Base-by-base conservation (phyloP, 2,797 vertebrate genomes). In the Sebastes alutus region DNA sequence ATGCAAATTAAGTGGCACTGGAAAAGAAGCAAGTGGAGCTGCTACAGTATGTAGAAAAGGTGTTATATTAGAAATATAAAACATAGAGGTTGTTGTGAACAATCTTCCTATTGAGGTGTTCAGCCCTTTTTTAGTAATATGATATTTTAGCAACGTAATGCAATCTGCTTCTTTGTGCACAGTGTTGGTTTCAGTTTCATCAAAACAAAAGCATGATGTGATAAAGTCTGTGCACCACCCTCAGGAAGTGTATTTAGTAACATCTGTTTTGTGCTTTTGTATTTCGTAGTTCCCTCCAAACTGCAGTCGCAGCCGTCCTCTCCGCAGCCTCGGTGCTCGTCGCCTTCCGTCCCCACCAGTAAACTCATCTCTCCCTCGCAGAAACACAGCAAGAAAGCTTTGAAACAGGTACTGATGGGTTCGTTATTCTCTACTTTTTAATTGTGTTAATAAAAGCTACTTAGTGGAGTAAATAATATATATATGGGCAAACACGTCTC, bases 351-450 rank as follows among this genome's bases (percentile, higher is more conserved):
- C 72, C 93, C 97, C 59, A 88, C 96, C 84, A 93, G 93, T 91
- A 99, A 99, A 94, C 95, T 97, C 93, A 97, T 99, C 94, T 99
- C 98, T 76, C 97, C 97, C 25, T 99, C 98, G 11, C 98, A 99
- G 97, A 99, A 99, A 93, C 98, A 98, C 96, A 97, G 97, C 97
- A 99, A 99, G 94, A 99, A 99, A 92, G 98, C 98, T 6, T 93
- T 99, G 75, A 99, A 94, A 84, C 94, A 95, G 93, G 94, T 95
- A 93, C n/a, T 1, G 46, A 25, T 3, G n/a, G 25, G 2, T 46
- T 81, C 6, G 35, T 1, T 33, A 4, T 65, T 73, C 6, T 61
- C 5, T 32, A 2, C 16, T 22, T 11, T 2, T 46, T 10, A 49
- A 23, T 35, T 72, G 11, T 6, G 6, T 27, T 27, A 20, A 22